phyloP scores from a whole-genome alignment of 2,797 vertebrate species.

The Neosalanx taihuensis region DNA sequence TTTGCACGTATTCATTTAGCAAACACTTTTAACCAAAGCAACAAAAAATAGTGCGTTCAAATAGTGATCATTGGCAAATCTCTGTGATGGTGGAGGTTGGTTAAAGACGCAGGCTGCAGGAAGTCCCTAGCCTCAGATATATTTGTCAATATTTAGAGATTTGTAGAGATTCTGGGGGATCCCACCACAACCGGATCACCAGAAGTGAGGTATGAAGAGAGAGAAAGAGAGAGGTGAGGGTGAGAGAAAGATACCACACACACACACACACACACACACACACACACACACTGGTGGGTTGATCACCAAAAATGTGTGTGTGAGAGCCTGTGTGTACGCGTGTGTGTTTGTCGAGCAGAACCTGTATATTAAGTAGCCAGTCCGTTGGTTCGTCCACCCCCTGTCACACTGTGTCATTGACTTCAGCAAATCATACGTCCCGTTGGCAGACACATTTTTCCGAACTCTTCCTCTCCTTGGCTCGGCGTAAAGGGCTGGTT shows the following conservation, averaged over 20 bases:
- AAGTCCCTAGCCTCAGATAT: not conserved
- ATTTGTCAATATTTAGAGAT: too few relatives aligned
- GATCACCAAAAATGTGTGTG: not conserved
- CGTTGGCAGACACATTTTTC: slow-evolving; percentile 33
- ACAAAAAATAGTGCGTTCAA: too few relatives aligned
- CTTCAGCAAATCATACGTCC: slow-evolving; percentile 25
- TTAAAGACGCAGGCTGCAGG: not conserved
- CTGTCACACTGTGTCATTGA: slow-evolving; percentile 21
- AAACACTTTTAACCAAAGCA: too few relatives aligned
- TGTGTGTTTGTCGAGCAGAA: not conserved
- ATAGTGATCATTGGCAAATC: too few relatives aligned
- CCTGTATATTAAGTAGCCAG: not conserved
- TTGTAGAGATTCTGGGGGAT: too few relatives aligned
- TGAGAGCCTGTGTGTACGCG: too few relatives aligned
- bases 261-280: slow-evolving; percentile 2
- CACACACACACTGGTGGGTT: not conserved
- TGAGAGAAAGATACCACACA: not conserved
- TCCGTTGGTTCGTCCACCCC: not conserved
- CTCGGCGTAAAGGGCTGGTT: slow-evolving; percentile 46
- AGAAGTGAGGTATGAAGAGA: not conserved
- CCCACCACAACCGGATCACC: not conserved
- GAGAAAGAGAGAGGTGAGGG: not conserved
- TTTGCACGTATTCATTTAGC: too few relatives aligned
- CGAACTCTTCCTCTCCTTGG: slow-evolving; percentile 45
- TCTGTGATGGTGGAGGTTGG: not conserved